Base-by-base conservation (phyloP, 2,888 invertebrate species). In the Cryptocephalus primarius region DNA sequence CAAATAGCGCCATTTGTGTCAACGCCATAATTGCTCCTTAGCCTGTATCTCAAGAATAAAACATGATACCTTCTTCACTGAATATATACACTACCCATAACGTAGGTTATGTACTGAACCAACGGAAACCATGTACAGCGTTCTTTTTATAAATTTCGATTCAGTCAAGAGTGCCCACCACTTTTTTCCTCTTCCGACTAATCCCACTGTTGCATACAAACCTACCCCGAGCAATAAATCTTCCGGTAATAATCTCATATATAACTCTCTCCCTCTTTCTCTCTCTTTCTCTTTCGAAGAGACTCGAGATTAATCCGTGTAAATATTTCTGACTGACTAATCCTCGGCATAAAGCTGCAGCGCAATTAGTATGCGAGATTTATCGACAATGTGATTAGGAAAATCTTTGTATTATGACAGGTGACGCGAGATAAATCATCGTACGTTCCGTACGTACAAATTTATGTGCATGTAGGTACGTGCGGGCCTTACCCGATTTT, bases 361-460 rank as follows among this genome's bases (percentile, higher is more conserved):
- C 34, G 46, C 47, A 47, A 49, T 49, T 53, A 45, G 32, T 14
- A 42, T 40, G 34, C 43, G 33, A 44, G 48, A 53, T 53, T 53
- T 53, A 53, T 53, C 36, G 49, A 46, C 45, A 33, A 46, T 43
- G 38, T 45, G 46, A 53, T 50, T 46, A 50, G 45, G 32, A 42
- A 45, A 50, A 49, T 39, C 47, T 33, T 14, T 22, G 10, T 53
- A 46, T 53, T 53, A 41, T 53, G 50, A 50, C 53, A 45, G 32
- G 22, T 10, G 9, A 31, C 9, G 42, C 32, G 42, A 36, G 36
- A 36, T 36, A 11, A 36, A 36, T 36, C 36, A 36, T 36, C n/a
- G 36, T 36, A n/a, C n/a, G n/a, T n/a, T n/a, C n/a, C n/a, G 36
- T 36, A 22, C 22, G 22, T 22, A 22, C 22, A 22, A 6, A 22